A percentile compares a stretch with the other conserved stretches of the same genome.
phyloP scores from a whole-genome alignment of 2,797 vertebrate species.

The Girardinus metallicus region DNA sequence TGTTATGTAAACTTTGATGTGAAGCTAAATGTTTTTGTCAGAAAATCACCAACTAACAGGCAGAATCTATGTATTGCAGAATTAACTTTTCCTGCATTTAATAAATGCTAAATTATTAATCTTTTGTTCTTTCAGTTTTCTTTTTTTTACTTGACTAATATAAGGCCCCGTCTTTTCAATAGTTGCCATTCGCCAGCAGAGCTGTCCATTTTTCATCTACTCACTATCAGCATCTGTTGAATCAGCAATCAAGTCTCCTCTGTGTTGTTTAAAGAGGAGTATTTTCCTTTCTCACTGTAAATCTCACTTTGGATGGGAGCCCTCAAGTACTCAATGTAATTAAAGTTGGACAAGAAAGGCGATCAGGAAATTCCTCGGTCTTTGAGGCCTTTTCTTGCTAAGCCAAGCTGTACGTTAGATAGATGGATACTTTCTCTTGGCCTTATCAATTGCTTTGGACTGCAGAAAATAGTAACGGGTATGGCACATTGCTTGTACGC shows the following conservation, averaged over 20 bases:
- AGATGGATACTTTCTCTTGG: background rate
- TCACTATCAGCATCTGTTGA: background rate
- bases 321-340: slow-evolving; percentile 4
- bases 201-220: background rate
- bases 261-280: background rate
- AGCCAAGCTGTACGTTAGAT: background rate
- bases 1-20: background rate
- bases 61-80: background rate
- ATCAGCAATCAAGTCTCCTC: background rate
- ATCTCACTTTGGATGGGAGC: background rate
- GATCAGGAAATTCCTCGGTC: background rate
- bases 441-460: background rate
- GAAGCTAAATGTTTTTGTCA: background rate
- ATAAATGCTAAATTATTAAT: background rate
- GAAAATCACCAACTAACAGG: background rate
- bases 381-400: background rate
- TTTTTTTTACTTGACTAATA: background rate
- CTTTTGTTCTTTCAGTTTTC: background rate
- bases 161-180: background rate
- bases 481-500: background rate
- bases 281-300: slow-evolving; percentile 1
- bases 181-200: background rate
- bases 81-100: background rate
- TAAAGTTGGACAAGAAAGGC: background rate
- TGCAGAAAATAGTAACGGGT: background rate